Base-by-base conservation (phyloP, 2,797 vertebrate genomes). In the Liasis olivaceus region DNA sequence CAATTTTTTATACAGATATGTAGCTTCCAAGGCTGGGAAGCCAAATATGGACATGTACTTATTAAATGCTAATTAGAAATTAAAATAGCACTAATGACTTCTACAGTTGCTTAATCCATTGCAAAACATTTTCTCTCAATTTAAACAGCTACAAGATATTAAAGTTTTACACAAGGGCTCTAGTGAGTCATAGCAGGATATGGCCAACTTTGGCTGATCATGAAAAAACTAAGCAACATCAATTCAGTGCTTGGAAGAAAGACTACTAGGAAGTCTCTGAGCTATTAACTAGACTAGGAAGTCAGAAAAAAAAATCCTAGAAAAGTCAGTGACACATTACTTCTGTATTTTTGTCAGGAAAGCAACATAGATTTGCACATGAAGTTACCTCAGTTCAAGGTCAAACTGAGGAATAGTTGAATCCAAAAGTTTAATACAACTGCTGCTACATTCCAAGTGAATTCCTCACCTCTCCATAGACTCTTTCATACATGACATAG, bases 41-140 rank as follows among this genome's bases (percentile, higher is more conserved):
- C 56, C 89, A 86, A 89, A 31, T 89, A 93, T 86, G 66, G 51
- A 62, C 8, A 95, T 0, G 13, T 56, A 60, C 72, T 92, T 87
- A 93, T 94, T 93, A 90, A 58, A 24, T 85, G n/a, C 88, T 91
- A 28, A 31, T 93, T 95, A 59, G 51, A 63, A n/a, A 62, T 24
- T 88, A 88, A 28, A 95, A 93, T 90, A 94, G 63, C 85, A 86
- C 91, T 90, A 91, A 77, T 9, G 90, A 72, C 20, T 47, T 36
- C 85, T 93, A 89, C 6, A 91, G 11, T 0, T 72, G 64, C 85
- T 89, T 72, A 62, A 42, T 47, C 91, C 89, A 81, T 62, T 60
- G 89, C 20, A 89, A 90, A 95, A 60, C 54, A 92, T 66, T 5
- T 31, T 14, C 88, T 81, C 60, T 1, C n/a, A 26, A 91, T 36